Conservation (phyloP, 2,888 invertebrate species). For the Alentia gelatinosa region DNA sequence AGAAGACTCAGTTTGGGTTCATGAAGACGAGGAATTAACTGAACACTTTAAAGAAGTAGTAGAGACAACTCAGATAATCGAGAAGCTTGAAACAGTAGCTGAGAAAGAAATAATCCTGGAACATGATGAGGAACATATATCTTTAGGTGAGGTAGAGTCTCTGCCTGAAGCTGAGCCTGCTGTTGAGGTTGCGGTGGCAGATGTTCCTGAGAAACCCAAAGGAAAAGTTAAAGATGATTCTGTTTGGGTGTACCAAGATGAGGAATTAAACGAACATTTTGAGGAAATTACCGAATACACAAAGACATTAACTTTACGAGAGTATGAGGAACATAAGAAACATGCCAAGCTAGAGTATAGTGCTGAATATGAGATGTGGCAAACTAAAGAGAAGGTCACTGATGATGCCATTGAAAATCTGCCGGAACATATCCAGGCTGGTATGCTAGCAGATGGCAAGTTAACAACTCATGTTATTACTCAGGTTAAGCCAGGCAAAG, state of each 20-base stretch:
- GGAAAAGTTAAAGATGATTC: not conserved
- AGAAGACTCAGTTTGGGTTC: not conserved
- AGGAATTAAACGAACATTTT: conserved; percentile 30
- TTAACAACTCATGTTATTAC: not conserved
- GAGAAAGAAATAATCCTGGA: not conserved
- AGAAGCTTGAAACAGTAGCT: not conserved
- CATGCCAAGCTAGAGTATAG: conserved; percentile 31
- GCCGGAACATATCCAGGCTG: not conserved
- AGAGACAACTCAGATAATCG: not conserved
- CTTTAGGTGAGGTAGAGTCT: conserved; percentile 18
- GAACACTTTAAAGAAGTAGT: conserved; percentile 5
- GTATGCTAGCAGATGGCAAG: not conserved
- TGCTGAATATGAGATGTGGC: conserved; percentile 26
- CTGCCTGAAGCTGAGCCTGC: not conserved
- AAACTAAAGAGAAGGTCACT: conserved; percentile 3
- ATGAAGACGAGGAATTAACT: not conserved
- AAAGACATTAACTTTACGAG: not conserved
- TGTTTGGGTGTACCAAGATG: conserved; percentile 47
- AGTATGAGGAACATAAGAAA: conserved; percentile 43
- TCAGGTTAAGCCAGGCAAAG: not conserved
- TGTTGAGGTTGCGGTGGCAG: not conserved
- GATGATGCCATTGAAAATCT: not conserved
- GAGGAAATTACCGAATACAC: conserved; percentile 34
- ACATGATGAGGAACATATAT: not conserved
- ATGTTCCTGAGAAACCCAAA: not conserved